Base-by-base conservation (phyloP, 2,113 vertebrate species). In the Paracanthobrama guichenoti region DNA sequence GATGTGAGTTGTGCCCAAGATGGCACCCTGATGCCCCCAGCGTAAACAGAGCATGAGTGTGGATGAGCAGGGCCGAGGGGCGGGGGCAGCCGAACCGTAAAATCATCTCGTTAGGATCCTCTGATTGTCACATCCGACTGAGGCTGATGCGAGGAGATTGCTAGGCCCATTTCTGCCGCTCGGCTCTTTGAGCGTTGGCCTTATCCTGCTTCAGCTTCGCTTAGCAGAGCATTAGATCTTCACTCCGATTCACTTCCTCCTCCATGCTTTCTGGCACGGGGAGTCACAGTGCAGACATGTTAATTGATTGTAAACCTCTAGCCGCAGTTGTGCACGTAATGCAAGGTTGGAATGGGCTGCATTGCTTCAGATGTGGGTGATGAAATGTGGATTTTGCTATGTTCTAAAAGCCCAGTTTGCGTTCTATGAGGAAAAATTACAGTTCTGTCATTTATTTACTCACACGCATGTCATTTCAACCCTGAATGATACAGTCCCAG, bases 101-200 rank as follows among this genome's bases (percentile, higher is more conserved):
- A 84, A 88, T 88, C 88, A 83, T 85, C 85, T 86, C 80, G 44
- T 86, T 86, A 87, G 85, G 79, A 71, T 77, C 84, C 79, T 73
- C 82, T 48, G 77, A 82, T 88, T 86, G 80, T 77, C 81, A 71
- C 73, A 42, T 86, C 86, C 53, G 64, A 53, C 67, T 83, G 76
- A 87, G 18, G 79, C 83, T 59, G 79, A 79, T 87, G 79, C 10
- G 79, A 57, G 55, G 39, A 67, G 84, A 84, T 81, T 50, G 53
- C 62, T 50, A 22, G 22, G 44, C 64, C 66, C 42, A 10, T 39
- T 79, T 44, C 71, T 10, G n/a, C 53, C 2, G 48, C 77, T 24
- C 39, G 14, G 14, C 74, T 57, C 42, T 46, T 72, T 35, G 39
- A 64, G 18, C 44, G 48, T 59, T 60, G 69, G 55, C 71, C 75